Percentiles rank a stretch among this genome's conserved stretches.
phyloP scores from a whole-genome alignment of 2,888 invertebrate genomes.

The Trachelus tabidus region DNA sequence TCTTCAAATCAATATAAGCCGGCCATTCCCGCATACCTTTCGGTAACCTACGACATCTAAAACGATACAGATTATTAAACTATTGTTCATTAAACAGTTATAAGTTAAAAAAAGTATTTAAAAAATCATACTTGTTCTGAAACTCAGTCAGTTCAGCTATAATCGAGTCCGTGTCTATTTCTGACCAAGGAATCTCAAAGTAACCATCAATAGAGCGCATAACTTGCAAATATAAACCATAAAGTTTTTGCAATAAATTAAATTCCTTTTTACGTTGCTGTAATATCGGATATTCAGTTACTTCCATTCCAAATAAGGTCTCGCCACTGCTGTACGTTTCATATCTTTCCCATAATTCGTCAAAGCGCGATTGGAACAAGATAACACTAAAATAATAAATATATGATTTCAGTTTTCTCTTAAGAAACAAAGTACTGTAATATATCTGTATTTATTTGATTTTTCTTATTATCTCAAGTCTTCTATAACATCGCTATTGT shows the following conservation, averaged over 20 bases:
- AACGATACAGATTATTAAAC: constrained; percentile 19
- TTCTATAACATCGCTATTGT: constrained; percentile 4
- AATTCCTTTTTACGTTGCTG: constrained; percentile 85
- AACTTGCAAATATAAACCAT: constrained; percentile 82
- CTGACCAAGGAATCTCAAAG: constrained; percentile 85
- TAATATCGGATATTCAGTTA: constrained; percentile 85
- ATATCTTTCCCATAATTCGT: constrained; percentile 83
- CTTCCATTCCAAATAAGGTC: constrained; percentile 84
- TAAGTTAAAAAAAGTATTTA: neutral
- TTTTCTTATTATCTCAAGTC: neutral
- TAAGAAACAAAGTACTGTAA: neutral
- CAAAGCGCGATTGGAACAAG: constrained; percentile 82
- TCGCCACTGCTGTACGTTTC: constrained; percentile 88
- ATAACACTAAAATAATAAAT: constrained; percentile 69
- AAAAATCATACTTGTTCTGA: constrained; percentile 70
- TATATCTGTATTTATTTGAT: constrained; percentile 3
- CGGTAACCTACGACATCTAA: constrained; percentile 84
- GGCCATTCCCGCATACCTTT: constrained; percentile 90
- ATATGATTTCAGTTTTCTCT: constrained; percentile 5
- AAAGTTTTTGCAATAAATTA: constrained; percentile 85
- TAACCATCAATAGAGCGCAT: constrained; percentile 89
- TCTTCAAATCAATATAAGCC: constrained; percentile 85
- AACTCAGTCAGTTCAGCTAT: constrained; percentile 84
- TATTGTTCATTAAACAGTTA: neutral
- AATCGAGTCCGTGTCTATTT: constrained; percentile 86